Conservation (phyloP, 2,888 invertebrate species). For the Limenitis camilla region DNA sequence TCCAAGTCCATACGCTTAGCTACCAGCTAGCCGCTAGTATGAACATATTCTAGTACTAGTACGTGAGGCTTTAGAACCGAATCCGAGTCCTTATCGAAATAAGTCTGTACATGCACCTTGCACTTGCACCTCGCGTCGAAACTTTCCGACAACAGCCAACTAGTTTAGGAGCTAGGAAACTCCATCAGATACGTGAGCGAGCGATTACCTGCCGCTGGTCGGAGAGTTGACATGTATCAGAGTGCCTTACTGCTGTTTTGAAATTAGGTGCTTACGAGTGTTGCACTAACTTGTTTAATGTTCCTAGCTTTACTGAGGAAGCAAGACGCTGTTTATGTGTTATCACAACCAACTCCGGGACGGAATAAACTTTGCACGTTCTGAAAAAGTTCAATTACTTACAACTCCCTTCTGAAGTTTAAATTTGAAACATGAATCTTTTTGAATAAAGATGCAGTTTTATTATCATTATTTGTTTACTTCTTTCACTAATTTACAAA, state of each 20-base stretch:
- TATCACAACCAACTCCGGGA: neutral
- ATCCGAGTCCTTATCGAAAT: constrained; percentile 60
- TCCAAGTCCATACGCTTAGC: constrained; percentile 4
- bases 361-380: neutral
- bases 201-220: constrained; percentile 52
- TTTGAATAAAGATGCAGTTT: no score
- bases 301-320: constrained; percentile 2
- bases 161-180: constrained; percentile 70
- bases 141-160: constrained; percentile 67
- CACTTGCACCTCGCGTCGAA: constrained; percentile 54
- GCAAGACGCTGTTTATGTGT: neutral
- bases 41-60: constrained; percentile 19
- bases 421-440: no score
- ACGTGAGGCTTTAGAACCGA: constrained; percentile 59
- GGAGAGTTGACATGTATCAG: constrained; percentile 29
- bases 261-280: constrained; percentile 18
- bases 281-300: constrained; percentile 13
- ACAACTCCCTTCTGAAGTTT: no score
- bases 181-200: constrained; percentile 69
- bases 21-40: neutral
- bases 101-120: constrained; percentile 55
- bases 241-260: constrained; percentile 16
- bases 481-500: no score
- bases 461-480: no score
- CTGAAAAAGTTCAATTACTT: no score